Conservation (phyloP, 2,113 vertebrate genomes). For the Irena cyanogastra region DNA sequence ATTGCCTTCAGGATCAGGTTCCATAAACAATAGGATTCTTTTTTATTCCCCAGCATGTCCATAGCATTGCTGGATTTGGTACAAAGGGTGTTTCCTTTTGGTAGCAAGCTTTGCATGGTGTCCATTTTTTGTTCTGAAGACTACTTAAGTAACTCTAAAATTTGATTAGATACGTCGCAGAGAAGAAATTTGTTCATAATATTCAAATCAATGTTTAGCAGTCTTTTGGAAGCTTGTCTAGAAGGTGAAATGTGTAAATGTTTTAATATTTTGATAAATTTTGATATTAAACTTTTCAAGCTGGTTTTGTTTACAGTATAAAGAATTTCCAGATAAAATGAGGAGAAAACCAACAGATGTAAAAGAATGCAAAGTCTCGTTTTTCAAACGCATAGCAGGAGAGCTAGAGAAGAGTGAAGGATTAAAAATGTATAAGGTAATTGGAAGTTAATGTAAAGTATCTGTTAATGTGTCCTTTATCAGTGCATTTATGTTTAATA, state of each 20-base stretch:
- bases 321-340: slow-evolving; percentile 48
- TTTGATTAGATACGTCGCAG: neutral
- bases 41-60: neutral
- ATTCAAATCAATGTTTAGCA: neutral
- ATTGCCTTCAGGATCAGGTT: neutral
- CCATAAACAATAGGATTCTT: neutral
- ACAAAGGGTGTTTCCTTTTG: neutral
- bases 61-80: neutral
- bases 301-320: slow-evolving; percentile 1
- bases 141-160: neutral
- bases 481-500: neutral
- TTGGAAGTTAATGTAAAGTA: neutral
- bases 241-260: neutral
- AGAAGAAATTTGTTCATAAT: neutral
- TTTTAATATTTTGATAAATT: neutral
- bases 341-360: neutral
- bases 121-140: neutral
- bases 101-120: neutral
- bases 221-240: neutral
- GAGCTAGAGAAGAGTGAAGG: slow-evolving; percentile 54
- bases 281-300: neutral
- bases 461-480: neutral
- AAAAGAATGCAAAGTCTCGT: slow-evolving; percentile 30
- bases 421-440: slow-evolving; percentile 64
- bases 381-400: slow-evolving; percentile 36